Percentiles rank a stretch among this genome's conserved stretches.
Evolutionary conservation across 2,888 invertebrate genomes (phyloP).

Genomic region (Brachypalpus laphriformis): DNA sequence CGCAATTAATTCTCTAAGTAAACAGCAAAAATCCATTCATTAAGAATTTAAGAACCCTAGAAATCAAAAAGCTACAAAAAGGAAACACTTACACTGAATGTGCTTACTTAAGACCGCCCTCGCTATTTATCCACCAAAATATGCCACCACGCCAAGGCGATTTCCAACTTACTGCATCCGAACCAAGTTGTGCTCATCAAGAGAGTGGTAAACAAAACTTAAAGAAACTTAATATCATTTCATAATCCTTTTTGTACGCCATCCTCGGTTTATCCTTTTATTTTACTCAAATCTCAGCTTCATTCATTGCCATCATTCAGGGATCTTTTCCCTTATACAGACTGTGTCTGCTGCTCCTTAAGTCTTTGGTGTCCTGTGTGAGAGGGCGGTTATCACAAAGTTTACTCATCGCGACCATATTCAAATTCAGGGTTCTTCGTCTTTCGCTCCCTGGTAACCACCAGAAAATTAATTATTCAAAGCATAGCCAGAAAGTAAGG

Average conservation of each 20-base stretch:
- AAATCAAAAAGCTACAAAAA: constrained; percentile 1
- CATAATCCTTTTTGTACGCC: constrained; percentile 48
- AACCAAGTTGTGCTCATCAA: background rate
- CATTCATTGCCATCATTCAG: constrained; percentile 12
- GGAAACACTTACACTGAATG: constrained; percentile 6
- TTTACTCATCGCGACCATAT: constrained; percentile 50
- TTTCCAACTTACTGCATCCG: background rate
- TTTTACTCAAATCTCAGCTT: constrained; percentile 5
- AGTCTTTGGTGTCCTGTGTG: background rate
- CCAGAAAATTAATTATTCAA: constrained; percentile 57
- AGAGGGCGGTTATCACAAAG: background rate
- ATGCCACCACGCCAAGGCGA: background rate
- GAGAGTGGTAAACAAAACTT: constrained; percentile 29
- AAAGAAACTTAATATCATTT: constrained; percentile 40
- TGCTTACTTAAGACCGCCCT: background rate
- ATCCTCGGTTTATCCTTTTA: constrained; percentile 28
- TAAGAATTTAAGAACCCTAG: background rate
- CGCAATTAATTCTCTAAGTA: background rate
- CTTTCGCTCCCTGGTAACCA: constrained; percentile 2
- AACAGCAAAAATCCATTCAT: constrained; percentile 4
- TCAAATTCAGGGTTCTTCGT: constrained; percentile 25
- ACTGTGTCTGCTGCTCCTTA: background rate
- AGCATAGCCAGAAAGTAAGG: constrained; percentile 10
- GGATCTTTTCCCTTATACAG: background rate
- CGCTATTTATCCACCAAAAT: background rate